A percentile compares a stretch with the other conserved stretches of the same genome.
phyloP scores from a whole-genome alignment of 2,113 vertebrate species.

The Aleadryas rufinucha region DNA sequence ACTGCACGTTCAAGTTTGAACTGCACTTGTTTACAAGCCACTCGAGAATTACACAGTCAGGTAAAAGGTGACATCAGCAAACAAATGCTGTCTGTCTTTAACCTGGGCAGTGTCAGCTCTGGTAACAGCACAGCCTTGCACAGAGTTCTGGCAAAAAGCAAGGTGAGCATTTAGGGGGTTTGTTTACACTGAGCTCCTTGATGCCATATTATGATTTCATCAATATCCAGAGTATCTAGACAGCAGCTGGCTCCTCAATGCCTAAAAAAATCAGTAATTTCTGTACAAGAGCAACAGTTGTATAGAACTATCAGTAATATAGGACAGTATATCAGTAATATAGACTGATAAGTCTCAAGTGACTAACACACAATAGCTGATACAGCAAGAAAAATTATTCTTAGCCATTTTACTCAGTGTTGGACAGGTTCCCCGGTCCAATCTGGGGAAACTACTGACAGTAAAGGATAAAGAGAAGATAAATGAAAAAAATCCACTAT shows the following conservation, averaged over 20 bases:
- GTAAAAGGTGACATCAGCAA: neutral
- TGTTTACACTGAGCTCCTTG: neutral
- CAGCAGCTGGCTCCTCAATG: neutral
- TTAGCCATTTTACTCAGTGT: neutral
- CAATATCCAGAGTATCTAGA: neutral
- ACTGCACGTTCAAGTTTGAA: neutral
- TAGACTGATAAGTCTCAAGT: neutral
- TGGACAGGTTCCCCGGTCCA: neutral
- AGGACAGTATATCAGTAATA: neutral
- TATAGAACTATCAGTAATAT: neutral
- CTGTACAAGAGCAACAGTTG: neutral
- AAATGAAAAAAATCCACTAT: neutral
- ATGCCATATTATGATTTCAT: neutral
- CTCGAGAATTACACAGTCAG: neutral
- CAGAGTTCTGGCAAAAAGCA: neutral
- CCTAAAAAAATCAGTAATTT: neutral
- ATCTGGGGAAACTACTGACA: neutral
- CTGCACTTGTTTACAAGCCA: neutral
- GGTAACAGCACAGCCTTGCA: neutral
- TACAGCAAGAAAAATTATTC: neutral
- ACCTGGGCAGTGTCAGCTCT: neutral
- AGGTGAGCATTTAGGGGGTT: neutral
- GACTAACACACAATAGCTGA: neutral
- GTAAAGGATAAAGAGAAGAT: neutral
- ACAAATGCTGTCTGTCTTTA: neutral